These are phyloP conservation scores for Urocolius indicus DNA, from an alignment of 2,113 vertebrate species.

Conservation along the genomic window DNA sequence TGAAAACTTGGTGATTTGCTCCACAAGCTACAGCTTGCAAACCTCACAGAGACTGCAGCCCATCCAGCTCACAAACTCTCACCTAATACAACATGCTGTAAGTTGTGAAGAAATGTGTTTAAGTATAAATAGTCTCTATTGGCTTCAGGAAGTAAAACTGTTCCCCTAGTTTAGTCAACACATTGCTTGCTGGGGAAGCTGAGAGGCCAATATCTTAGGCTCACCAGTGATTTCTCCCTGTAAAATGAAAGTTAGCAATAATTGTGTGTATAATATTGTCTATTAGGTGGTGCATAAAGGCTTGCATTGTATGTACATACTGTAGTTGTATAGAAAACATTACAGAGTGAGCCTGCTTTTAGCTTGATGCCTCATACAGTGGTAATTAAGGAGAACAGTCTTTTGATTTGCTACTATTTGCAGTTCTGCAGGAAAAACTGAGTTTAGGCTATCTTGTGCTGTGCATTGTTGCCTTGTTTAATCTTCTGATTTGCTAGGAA, in stretches of 20 bases:
- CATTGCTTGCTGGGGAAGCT: conserved; percentile 71
- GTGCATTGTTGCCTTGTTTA: conserved; percentile 78
- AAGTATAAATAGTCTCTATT: conserved; percentile 78
- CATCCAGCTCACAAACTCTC: conserved; percentile 62
- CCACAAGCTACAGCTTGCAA: conserved; percentile 66
- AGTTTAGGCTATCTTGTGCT: conserved; percentile 81
- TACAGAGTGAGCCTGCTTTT: conserved; percentile 85
- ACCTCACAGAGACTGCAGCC: conserved; percentile 41
- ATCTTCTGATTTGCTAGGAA: conserved; percentile 80
- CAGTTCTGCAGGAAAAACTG: conserved; percentile 81
- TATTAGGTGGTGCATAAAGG: conserved; percentile 77
- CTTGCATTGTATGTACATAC: conserved; percentile 79
- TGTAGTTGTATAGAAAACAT: conserved; percentile 82
- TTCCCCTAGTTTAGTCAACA: conserved; percentile 74
- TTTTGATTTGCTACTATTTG: conserved; percentile 84
- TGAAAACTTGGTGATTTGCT: conserved; percentile 62
- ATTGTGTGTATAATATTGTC: conserved; percentile 79
- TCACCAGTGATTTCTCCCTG: conserved; percentile 69
- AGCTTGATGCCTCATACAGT: conserved; percentile 81
- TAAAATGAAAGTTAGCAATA: conserved; percentile 73
- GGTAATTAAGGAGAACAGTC: conserved; percentile 85
- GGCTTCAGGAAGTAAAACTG: conserved; percentile 76
- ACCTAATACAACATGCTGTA: conserved; percentile 66
- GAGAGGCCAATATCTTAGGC: conserved; percentile 72
- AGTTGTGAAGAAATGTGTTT: conserved; percentile 78